phyloP scores from a whole-genome alignment of 2,888 invertebrate genomes.

The Branchipolynoe longqiensis region DNA sequence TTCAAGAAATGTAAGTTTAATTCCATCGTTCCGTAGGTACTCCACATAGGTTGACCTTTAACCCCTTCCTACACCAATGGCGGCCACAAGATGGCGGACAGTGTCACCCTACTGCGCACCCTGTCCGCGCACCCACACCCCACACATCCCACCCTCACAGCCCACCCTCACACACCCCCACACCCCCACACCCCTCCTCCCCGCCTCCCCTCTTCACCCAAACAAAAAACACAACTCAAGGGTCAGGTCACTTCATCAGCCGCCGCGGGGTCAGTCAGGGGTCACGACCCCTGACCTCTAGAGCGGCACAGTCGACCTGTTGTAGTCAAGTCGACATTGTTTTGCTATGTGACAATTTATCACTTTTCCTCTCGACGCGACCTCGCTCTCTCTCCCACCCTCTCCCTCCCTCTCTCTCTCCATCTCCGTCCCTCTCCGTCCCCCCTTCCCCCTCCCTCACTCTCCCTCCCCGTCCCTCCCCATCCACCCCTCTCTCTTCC shows the following conservation, averaged over 20 bases:
- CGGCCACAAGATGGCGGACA: constrained; percentile 41
- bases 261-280: constrained; percentile 39
- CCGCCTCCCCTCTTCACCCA: too few relatives aligned
- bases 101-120: too few relatives aligned
- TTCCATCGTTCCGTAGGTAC: too few relatives aligned
- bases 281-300: constrained; percentile 41
- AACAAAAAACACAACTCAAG: constrained; percentile 42
- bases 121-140: too few relatives aligned
- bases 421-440: neutral
- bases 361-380: constrained; percentile 20
- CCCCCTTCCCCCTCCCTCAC: neutral
- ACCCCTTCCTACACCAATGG: neutral
- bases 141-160: too few relatives aligned
- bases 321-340: constrained; percentile 50
- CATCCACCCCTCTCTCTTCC: neutral
- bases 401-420: neutral
- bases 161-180: too few relatives aligned
- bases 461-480: neutral
- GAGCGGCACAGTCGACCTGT: constrained; percentile 30
- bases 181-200: too few relatives aligned
- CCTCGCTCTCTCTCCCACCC: neutral
- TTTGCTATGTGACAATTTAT: constrained; percentile 54
- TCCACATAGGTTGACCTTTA: too few relatives aligned
- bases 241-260: constrained; percentile 45
- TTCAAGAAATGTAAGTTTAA: too few relatives aligned